These are phyloP conservation scores for Leptobrachium leishanense DNA, from an alignment of 2,113 vertebrate genomes.

Conservation along the genomic window DNA sequence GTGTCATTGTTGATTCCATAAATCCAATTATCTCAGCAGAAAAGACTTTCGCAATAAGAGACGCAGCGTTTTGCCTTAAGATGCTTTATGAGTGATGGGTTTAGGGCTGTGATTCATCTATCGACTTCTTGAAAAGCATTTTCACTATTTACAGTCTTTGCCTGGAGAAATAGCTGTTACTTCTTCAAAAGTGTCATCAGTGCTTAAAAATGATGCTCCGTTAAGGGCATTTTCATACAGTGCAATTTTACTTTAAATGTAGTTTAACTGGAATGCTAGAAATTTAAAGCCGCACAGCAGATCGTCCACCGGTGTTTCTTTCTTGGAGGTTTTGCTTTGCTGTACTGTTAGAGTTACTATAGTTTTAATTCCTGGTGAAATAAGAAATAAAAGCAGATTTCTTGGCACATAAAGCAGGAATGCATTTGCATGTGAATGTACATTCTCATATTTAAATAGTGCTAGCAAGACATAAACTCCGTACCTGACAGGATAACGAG, in stretches of 20 bases:
- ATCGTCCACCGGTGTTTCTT: no score
- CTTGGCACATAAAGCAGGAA: neutral
- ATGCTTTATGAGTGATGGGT: slow-evolving; percentile 60
- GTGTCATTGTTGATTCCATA: slow-evolving; percentile 49
- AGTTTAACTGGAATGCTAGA: no score
- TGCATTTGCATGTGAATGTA: neutral
- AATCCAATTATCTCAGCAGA: slow-evolving; percentile 52
- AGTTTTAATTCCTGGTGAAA: no score
- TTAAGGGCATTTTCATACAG: slow-evolving; percentile 5
- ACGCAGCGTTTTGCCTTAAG: slow-evolving; percentile 72
- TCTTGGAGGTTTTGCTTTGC: no score
- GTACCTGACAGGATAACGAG: neutral
- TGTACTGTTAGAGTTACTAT: no score
- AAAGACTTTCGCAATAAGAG: slow-evolving; percentile 68
- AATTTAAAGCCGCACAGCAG: no score
- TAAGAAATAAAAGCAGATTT: neutral
- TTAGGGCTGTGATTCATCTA: slow-evolving; percentile 58
- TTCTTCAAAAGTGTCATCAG: slow-evolving; percentile 54
- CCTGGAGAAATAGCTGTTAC: slow-evolving; percentile 61
- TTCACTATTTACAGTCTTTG: slow-evolving; percentile 51
- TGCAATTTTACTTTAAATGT: no score
- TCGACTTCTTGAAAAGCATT: slow-evolving; percentile 30
- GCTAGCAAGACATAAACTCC: neutral
- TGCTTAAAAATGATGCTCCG: slow-evolving; percentile 36
- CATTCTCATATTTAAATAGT: neutral